Percentiles rank a stretch among this genome's conserved stretches.
Conservation (phyloP, 2,888 invertebrate species). For the Tribolium freemani region DNA sequence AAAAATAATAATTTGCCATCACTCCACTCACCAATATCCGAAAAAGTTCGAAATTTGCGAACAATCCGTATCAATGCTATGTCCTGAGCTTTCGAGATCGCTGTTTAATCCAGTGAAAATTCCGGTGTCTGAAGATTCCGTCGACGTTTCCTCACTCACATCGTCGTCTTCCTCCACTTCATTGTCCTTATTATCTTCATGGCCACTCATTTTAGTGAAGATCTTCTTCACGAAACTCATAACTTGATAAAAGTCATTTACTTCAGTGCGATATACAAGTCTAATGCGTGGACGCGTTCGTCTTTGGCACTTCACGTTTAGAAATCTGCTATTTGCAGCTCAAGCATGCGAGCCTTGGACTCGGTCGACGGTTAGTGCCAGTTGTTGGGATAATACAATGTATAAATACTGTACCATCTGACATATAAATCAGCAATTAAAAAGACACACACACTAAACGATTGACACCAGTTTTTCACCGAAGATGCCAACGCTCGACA, state of each 20-base stretch:
- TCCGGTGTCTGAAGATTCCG: constrained; percentile 65
- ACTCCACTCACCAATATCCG: constrained; percentile 65
- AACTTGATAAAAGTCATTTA: constrained; percentile 22
- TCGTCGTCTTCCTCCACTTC: constrained; percentile 60
- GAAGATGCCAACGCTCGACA: constrained; percentile 10
- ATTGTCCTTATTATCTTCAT: constrained; percentile 52
- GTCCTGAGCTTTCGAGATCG: constrained; percentile 59
- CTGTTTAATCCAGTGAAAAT: constrained; percentile 61
- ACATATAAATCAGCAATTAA: constrained; percentile 44
- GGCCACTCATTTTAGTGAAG: constrained; percentile 62
- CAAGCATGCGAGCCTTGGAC: constrained; percentile 59
- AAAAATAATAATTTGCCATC: neutral
- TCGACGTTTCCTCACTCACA: constrained; percentile 59
- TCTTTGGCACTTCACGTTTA: constrained; percentile 55
- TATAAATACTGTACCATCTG: constrained; percentile 48
- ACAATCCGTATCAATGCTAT: constrained; percentile 63
- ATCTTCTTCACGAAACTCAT: constrained; percentile 67
- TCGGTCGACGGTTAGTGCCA: constrained; percentile 48
- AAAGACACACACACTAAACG: constrained; percentile 10
- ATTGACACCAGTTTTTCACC: constrained; percentile 27
- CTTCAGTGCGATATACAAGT: constrained; percentile 10
- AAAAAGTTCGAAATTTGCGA: constrained; percentile 67
- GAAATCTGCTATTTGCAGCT: constrained; percentile 60
- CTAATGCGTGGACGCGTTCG: constrained; percentile 38
- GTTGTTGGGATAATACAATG: constrained; percentile 39